phyloP scores from a whole-genome alignment of 1,140 invertebrate species.

The Hyles euphorbiae region DNA sequence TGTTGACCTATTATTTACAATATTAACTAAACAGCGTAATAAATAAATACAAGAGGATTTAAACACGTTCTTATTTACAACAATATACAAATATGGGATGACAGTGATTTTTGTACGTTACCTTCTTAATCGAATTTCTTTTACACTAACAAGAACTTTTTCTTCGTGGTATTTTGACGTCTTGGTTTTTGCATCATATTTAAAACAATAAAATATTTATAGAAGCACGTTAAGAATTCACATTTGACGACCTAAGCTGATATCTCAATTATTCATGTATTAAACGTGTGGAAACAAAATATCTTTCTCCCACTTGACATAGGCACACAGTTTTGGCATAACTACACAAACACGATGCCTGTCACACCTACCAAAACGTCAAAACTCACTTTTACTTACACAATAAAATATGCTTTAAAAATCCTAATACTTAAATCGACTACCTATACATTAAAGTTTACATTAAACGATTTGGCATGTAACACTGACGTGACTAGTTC shows the following conservation, averaged over 20 bases:
- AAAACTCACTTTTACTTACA: neutral
- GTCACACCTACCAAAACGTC: neutral
- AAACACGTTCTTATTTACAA: conserved; percentile 61
- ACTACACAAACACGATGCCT: neutral
- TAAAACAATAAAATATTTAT: too few species aligned
- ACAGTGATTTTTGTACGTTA: conserved; percentile 66
- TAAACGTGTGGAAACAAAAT: too few species aligned
- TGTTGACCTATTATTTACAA: conserved; percentile 51
- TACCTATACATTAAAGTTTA: conserved; percentile 24
- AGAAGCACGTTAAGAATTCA: too few species aligned
- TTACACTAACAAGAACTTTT: neutral
- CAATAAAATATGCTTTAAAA: conserved; percentile 1
- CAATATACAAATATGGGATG: conserved; percentile 57
- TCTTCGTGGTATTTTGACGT: too few species aligned
- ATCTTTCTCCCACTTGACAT: too few species aligned
- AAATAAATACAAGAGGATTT: conserved; percentile 57
- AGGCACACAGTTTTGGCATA: too few species aligned
- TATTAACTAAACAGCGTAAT: conserved; percentile 41
- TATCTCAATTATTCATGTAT: too few species aligned
- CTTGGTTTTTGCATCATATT: too few species aligned
- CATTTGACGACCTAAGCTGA: too few species aligned
- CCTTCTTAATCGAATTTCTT: conserved; percentile 22
- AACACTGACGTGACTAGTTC: conserved; percentile 42
- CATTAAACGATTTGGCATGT: conserved; percentile 34
- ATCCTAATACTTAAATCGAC: conserved; percentile 8